A percentile compares a stretch with the other conserved stretches of the same genome.
phyloP scores from a whole-genome alignment of 2,113 vertebrate species.

The Tor tambroides region DNA sequence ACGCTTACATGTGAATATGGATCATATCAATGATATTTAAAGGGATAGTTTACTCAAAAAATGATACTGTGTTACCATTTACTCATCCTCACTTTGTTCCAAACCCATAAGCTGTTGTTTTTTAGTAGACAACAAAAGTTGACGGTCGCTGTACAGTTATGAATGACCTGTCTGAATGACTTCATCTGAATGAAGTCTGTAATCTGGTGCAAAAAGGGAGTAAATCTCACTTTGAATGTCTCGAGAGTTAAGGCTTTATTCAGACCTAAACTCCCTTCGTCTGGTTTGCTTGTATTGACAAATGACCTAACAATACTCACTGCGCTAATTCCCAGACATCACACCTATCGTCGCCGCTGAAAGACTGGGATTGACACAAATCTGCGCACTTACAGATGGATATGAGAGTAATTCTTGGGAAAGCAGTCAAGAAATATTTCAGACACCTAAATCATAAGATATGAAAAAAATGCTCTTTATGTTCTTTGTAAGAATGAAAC shows the following conservation, averaged over 20 bases:
- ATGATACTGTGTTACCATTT: background rate
- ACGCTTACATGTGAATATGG: background rate
- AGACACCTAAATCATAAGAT: background rate
- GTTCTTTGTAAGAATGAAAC: no score
- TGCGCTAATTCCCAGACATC: background rate
- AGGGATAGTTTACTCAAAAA: background rate
- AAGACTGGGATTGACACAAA: background rate
- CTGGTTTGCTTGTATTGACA: conserved; percentile 19
- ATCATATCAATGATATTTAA: background rate
- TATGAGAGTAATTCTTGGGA: background rate
- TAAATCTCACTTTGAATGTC: conserved; percentile 12
- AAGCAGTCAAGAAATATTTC: background rate
- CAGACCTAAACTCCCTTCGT: background rate
- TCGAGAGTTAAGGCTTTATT: background rate
- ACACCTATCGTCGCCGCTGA: background rate
- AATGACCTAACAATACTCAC: background rate
- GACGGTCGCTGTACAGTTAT: background rate
- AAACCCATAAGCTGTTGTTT: background rate
- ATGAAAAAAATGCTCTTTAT: background rate
- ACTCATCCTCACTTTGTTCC: background rate
- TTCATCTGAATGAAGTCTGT: background rate
- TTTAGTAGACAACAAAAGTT: background rate
- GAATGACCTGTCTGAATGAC: background rate
- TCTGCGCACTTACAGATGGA: background rate
- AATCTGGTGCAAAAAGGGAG: conserved; percentile 7